Conservation (phyloP, 2,888 invertebrate genomes). For the Agrotis puta region DNA sequence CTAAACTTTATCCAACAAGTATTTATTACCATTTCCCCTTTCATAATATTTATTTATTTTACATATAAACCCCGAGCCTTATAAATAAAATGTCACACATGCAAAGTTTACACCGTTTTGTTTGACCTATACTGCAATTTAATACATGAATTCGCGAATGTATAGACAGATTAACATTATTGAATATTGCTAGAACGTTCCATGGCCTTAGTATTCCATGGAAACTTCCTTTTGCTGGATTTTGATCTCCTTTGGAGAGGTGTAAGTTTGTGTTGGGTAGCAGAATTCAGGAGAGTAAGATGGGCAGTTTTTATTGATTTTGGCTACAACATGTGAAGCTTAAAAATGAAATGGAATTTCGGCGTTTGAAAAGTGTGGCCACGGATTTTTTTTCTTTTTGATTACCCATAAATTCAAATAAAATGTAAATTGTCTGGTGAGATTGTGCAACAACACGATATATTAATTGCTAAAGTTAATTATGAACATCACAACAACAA, state of each 20-base stretch:
- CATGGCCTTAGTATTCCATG: background rate
- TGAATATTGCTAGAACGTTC: slow-evolving; percentile 16
- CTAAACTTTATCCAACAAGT: background rate
- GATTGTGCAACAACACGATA: background rate
- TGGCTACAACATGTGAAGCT: background rate
- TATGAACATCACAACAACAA: slow-evolving; percentile 13
- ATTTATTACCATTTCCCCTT: background rate
- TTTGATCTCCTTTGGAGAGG: background rate
- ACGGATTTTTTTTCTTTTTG: background rate
- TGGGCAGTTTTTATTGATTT: background rate
- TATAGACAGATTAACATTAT: slow-evolving; percentile 7
- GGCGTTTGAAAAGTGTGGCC: background rate
- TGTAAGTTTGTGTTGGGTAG: background rate
- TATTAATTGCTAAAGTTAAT: background rate
- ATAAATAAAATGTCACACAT: background rate
- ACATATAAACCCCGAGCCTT: background rate
- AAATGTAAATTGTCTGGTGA: too few relatives aligned
- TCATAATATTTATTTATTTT: background rate
- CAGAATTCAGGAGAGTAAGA: background rate
- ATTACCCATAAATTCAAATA: too few relatives aligned
- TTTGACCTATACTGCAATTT: slow-evolving; percentile 21
- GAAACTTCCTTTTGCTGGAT: slow-evolving; percentile 1
- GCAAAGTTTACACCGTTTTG: slow-evolving; percentile 11
- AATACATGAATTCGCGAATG: slow-evolving; percentile 26
- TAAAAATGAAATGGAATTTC: background rate